Evolutionary conservation across 2,113 vertebrate species (phyloP), one percentile per base, ranked within the genome.

Genomic region (Brachirus orientalis): DNA sequence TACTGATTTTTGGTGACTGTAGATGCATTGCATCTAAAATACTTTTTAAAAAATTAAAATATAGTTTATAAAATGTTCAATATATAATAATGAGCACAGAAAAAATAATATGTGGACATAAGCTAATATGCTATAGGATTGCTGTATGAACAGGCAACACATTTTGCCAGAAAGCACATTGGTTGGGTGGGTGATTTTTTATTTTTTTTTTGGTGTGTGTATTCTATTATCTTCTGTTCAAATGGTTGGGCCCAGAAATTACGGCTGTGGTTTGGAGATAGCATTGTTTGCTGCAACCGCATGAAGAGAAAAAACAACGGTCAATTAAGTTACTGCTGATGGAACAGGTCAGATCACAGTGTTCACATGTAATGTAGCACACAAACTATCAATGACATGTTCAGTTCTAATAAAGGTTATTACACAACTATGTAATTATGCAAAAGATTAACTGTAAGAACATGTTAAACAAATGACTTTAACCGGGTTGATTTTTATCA

Each of bases 261-360:
- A 90, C 86, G 88, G 88, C 91, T 48, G 79, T 68, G 77, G 68
- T 86, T 79, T 74, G 22, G 28, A 62, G 92, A 94, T 93, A 91
- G 65, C 45, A 84, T 92, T 89, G 5, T 53, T 61, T 7, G 36
- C 73, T 55, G 57, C 33, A 65, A 85, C 90, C 93, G 92, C 92
- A 92, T 89, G 85, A 92, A 91, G 77, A 86, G 82, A 82, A 88
- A 85, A 83, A 79, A 13, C 72, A 61, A 80, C 86, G 85, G 72
- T 73, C 75, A 90, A 91, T 94, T 75, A 92, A 8, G 40, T 91
- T 92, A 84, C 54, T 59, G 41, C 69, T 17, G 47, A 78, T 66
- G 69, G 63, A 76, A 61, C 41, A 38, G 13, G 10, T 17, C 6
- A 72, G 35, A 66, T 62, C 61, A 64, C 73, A 65, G 82, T 41